A percentile compares a stretch with the other conserved stretches of the same genome.
phyloP scores from a whole-genome alignment of 2,797 vertebrate genomes.

The Luscinia megarhynchos region DNA sequence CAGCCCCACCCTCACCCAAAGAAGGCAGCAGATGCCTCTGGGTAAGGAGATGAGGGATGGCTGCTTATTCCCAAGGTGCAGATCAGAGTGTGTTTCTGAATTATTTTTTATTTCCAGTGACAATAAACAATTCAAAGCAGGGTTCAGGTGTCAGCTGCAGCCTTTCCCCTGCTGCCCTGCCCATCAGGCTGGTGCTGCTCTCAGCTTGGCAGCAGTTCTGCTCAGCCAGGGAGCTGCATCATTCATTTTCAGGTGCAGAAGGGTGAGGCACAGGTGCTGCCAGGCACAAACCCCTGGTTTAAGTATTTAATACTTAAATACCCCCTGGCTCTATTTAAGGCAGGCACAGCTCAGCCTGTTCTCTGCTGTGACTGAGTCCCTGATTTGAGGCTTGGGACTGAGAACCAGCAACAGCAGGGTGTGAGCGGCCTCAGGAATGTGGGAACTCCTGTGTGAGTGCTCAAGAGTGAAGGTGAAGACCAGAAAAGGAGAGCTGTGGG shows the following conservation, averaged over 20 bases:
- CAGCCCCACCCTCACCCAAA: rapidly evolving
- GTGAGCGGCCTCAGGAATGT: rapidly evolving
- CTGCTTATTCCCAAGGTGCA: background rate
- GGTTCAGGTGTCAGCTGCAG: background rate
- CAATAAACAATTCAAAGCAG: background rate
- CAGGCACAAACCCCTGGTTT: background rate
- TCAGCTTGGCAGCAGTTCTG: background rate
- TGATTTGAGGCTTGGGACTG: rapidly evolving
- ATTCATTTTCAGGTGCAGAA: background rate
- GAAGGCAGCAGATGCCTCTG: rapidly evolving
- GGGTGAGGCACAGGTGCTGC: background rate
- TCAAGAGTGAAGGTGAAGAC: background rate
- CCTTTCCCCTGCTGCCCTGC: background rate
- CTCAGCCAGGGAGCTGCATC: background rate
- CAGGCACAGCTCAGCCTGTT: rapidly evolving
- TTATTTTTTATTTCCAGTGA: background rate
- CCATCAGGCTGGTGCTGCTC: background rate
- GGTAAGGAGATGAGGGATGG: rapidly evolving
- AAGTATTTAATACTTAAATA: too few species aligned
- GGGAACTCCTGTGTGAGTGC: rapidly evolving
- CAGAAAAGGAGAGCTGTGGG: background rate
- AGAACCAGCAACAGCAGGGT: rapidly evolving
- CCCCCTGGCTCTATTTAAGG: background rate
- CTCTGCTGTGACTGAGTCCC: rapidly evolving
- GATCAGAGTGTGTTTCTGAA: background rate